These are phyloP conservation scores for Phyllopteryx taeniolatus DNA, from an alignment of 2,113 vertebrate genomes.

Conservation along the genomic window DNA sequence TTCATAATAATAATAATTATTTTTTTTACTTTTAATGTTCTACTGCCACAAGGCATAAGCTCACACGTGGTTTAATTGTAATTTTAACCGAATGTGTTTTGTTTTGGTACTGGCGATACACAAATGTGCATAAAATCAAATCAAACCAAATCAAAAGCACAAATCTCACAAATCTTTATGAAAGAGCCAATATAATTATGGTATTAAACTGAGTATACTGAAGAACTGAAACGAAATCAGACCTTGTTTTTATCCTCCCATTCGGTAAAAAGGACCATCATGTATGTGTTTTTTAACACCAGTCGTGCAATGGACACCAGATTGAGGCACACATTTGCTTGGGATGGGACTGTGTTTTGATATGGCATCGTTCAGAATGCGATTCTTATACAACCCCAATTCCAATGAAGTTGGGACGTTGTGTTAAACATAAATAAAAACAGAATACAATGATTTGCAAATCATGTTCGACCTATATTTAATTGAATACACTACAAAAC, in stretches of 20 bases:
- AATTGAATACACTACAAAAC: too few species aligned
- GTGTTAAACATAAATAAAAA: too few species aligned
- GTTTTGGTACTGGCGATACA: conserved; percentile 42
- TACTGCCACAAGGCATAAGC: conserved; percentile 14
- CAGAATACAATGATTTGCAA: too few species aligned
- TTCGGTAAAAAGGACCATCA: conserved; percentile 62
- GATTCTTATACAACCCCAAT: not conserved
- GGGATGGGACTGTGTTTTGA: conserved; percentile 26
- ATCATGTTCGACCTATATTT: too few species aligned
- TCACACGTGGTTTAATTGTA: conserved; percentile 8
- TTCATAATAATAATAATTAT: too few species aligned
- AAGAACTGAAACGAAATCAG: conserved; percentile 23
- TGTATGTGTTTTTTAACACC: conserved; percentile 38
- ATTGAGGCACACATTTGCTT: conserved; percentile 29
- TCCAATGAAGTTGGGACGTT: too few species aligned
- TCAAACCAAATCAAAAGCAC: too few species aligned
- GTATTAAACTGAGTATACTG: not conserved
- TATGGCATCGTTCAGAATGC: not conserved
- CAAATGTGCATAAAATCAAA: not conserved
- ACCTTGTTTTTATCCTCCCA: conserved; percentile 70
- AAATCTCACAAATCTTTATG: not conserved
- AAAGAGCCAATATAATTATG: not conserved
- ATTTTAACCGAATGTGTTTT: conserved; percentile 12
- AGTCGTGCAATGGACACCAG: conserved; percentile 32
- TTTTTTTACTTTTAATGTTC: conserved; percentile 6